Evolutionary conservation across 1,140 invertebrate genomes (phyloP).

Genomic region (Sitobion miscanthi): DNA sequence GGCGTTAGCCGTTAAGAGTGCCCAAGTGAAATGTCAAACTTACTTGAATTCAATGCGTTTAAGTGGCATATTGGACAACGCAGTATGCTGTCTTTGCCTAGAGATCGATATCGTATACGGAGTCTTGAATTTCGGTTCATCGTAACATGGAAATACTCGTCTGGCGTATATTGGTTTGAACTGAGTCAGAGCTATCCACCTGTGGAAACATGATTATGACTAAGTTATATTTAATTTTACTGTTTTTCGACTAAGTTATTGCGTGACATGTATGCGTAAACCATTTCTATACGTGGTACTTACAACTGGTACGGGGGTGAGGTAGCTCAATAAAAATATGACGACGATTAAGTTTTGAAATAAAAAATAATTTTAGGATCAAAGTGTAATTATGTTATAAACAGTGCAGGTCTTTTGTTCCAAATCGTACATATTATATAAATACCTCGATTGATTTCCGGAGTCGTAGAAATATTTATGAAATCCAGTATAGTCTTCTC

Average conservation of each 20-base stretch:
- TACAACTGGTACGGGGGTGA: too few relatives aligned
- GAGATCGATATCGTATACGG: conserved; percentile 63
- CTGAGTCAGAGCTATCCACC: conserved; percentile 67
- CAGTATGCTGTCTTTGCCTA: conserved; percentile 35
- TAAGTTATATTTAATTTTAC: neutral
- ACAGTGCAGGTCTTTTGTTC: neutral
- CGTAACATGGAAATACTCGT: conserved; percentile 73
- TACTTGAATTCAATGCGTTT: neutral
- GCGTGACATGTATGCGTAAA: neutral
- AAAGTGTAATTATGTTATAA: neutral
- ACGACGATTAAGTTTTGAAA: neutral
- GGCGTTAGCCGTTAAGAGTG: neutral
- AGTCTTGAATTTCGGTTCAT: conserved; percentile 72
- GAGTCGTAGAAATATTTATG: neutral
- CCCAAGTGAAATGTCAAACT: neutral
- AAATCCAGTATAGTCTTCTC: conserved; percentile 27
- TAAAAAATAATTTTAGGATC: neutral
- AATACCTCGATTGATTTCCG: neutral
- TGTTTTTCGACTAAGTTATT: neutral
- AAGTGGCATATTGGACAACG: conserved; percentile 60
- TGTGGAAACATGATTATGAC: conserved; percentile 59
- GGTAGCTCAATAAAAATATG: neutral
- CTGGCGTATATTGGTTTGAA: conserved; percentile 71
- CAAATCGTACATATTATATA: neutral
- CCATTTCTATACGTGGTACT: neutral